Evolutionary conservation across 2,113 vertebrate species (phyloP), one percentile per base, ranked within the genome.

Genomic region (Saccopteryx leptura): DNA sequence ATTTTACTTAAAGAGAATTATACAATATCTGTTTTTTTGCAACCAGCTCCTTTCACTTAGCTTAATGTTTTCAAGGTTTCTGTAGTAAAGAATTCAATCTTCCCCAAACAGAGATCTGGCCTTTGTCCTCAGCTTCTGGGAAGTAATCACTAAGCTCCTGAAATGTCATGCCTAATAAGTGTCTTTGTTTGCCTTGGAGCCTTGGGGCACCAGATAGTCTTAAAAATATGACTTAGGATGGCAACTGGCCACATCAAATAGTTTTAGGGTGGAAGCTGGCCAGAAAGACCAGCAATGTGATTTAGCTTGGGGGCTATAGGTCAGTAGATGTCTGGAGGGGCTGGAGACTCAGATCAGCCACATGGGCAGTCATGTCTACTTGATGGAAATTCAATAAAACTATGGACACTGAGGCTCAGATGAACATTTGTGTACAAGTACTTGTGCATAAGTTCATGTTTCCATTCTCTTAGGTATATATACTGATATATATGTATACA

Each of bases 1-100:
- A 80, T 80, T 75, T 74, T 84, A 23, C 80, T 68, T 85, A 91
- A 94, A 84, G 28, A 15, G 68, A 88, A 95, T 89, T 65, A 81
- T 63, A 89, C n/a, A 54, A 66, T 82, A 88, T 56, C 28, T 95
- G n/a, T 23, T 63, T 60, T 89, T 96, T 54, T 74, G 69, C 56
- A n/a, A 50, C 60, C 56, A 26, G 50, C 21, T 88, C 88, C 71
- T 52, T 78, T 71, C 18, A 56, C 23, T 95, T 74, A 93, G 65
- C 52, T 66, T 76, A 68, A 52, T 75, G 52, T 80, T 95, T 94
- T 91, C 28, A 69, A 80, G 26, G 58, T 68, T 95, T 89, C 65
- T 85, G n/a, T 68, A 89, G 39, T 80, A 84, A 74, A 91, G 23
- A 79, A 94, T 75, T 80, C 89, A 91, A 88, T 28, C 84, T 91